Evolutionary conservation across 2,888 invertebrate species (phyloP), one percentile per base, ranked within the genome.

Genomic region (Monochamus alternatus): DNA sequence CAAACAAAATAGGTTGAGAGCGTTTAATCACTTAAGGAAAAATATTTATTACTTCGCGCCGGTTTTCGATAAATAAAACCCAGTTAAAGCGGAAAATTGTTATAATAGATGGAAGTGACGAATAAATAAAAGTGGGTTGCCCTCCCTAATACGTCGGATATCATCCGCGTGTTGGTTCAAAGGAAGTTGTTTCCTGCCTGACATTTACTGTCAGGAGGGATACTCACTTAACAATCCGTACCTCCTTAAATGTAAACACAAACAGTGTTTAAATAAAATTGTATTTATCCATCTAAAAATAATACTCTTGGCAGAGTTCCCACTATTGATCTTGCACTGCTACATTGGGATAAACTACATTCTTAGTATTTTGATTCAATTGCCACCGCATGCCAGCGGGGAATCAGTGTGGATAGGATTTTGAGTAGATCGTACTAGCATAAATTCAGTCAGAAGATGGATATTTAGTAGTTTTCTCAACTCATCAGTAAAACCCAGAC

Each of bases 251-350:
- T 43, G 43, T 47, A n/a, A 43, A 63, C 43, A 43, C 44, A 63
- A 63, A n/a, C n/a, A 64, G 30, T n/a, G 10, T 44, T 64, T 64
- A 43, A 64, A 64, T 64, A 14, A 43, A 32, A 64, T 43, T n/a
- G 32, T 38, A 47, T 30, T 64, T 64, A 64, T 64, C 30, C 55
- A n/a, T 9, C 47, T 64, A 64, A 44, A 47, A 47, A 64, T 64
- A 63, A 44, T 64, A 22, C 10, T 22, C 5, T 64, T 64, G 64
- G 64, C 64, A 64, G 7, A n/a, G 8, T 22, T 43, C 64, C 64
- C 22, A 32, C 38, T 22, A 64, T 43, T 32, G 47, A 64, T 64
- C 47, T 22, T 32, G 5, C 2, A 55, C 14, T 55, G 55, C 55
- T n/a, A 55, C 55, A 55, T 55, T n/a, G 55, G 14, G 14, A 14